Evolutionary conservation across 2,113 vertebrate genomes (phyloP).

Genomic region (Taurulus bubalis): DNA sequence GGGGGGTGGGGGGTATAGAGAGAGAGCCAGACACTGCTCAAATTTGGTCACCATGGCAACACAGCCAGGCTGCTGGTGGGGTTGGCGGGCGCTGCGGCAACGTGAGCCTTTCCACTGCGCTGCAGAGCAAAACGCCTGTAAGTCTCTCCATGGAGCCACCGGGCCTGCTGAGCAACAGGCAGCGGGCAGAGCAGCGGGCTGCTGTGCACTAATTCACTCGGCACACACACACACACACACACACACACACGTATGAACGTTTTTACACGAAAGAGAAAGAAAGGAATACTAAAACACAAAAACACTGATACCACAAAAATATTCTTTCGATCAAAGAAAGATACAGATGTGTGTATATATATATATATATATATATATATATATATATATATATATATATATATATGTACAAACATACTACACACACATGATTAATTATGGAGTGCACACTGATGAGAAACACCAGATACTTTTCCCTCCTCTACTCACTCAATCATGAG

Average conservation of each 20-base stretch:
- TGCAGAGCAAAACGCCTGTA: conserved; percentile 76
- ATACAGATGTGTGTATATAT: not conserved
- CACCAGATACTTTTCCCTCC: not conserved
- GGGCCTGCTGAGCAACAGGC: conserved; percentile 77
- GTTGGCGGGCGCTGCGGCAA: conserved; percentile 84
- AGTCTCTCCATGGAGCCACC: conserved; percentile 68
- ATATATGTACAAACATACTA: not conserved
- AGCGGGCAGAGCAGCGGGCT: conserved; percentile 52
- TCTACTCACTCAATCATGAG: not conserved
- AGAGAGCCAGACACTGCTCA: conserved; percentile 82
- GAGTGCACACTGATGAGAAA: conserved; percentile 19
- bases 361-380: no score
- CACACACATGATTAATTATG: not conserved
- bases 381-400: not conserved
- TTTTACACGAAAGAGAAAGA: not conserved
- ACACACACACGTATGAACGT: no score
- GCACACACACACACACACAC: not conserved
- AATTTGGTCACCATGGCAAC: conserved; percentile 86
- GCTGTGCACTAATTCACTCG: conserved; percentile 47
- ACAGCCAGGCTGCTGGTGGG: conserved; percentile 82
- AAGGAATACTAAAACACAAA: not conserved
- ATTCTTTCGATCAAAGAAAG: not conserved
- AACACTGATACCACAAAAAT: not conserved
- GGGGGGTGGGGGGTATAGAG: conserved; percentile 49
- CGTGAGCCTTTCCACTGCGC: conserved; percentile 79